phyloP scores from a whole-genome alignment of 2,113 vertebrate genomes.

The Halcyon senegalensis region DNA sequence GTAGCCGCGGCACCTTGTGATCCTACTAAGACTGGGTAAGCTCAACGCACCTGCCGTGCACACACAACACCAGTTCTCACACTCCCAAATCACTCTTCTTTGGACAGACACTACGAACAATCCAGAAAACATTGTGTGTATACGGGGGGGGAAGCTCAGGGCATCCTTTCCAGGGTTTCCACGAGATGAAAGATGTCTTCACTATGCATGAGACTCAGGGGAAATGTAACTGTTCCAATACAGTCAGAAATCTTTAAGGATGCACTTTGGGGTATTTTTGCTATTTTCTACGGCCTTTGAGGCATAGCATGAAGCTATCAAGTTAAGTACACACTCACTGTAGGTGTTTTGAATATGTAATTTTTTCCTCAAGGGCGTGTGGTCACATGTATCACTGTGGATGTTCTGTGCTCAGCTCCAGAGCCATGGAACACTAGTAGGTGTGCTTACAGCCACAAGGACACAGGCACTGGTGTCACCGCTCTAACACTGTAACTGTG shows the following conservation, averaged over 20 bases:
- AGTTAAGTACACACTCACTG: neutral
- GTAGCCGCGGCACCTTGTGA: no score
- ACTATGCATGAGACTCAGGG: rapidly evolving
- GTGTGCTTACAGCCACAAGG: neutral
- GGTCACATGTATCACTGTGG: rapidly evolving
- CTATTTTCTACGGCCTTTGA: neutral
- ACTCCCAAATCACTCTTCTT: neutral
- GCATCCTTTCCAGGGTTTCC: neutral
- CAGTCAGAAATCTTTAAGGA: neutral
- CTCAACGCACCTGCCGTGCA: rapidly evolving
- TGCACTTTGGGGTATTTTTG: neutral
- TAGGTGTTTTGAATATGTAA: neutral
- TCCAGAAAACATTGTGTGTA: rapidly evolving
- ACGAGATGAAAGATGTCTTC: neutral
- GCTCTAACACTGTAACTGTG: no score
- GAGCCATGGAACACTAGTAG: neutral
- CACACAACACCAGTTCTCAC: neutral
- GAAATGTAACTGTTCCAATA: neutral
- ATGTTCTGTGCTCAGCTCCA: neutral
- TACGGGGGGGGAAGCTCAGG: neutral
- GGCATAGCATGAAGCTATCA: neutral
- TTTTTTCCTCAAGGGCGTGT: neutral
- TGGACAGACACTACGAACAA: neutral
- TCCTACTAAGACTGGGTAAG: rapidly evolving
- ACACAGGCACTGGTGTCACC: neutral